Percentiles rank a stretch among this genome's conserved stretches.
Evolutionary conservation across 2,888 invertebrate genomes (phyloP).

Genomic region (Melanostoma scalare): DNA sequence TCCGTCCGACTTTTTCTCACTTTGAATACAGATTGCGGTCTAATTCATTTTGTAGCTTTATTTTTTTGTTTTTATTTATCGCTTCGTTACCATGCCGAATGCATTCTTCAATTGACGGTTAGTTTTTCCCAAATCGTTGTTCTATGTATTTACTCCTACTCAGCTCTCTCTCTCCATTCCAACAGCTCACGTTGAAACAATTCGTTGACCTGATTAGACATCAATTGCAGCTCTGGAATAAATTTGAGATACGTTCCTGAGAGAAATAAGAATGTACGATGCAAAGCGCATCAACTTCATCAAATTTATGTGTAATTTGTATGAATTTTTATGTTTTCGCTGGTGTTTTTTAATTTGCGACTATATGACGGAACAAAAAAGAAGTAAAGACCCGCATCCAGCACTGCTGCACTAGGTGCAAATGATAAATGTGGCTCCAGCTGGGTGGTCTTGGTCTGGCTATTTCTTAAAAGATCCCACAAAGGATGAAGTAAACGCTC

Average conservation of each 20-base stretch:
- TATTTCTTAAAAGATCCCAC: neutral
- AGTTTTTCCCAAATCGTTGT: slow-evolving; percentile 45
- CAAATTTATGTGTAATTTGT: slow-evolving; percentile 53
- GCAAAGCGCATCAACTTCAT: slow-evolving; percentile 34
- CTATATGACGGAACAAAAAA: neutral
- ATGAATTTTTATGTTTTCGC: slow-evolving; percentile 28
- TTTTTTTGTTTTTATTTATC: too few species aligned
- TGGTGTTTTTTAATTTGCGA: slow-evolving; percentile 26
- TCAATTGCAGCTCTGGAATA: slow-evolving; percentile 32
- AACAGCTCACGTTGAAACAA: slow-evolving; percentile 32
- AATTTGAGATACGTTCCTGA: slow-evolving; percentile 26
- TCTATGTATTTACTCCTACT: slow-evolving; percentile 1
- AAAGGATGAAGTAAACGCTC: slow-evolving; percentile 14
- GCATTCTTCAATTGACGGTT: slow-evolving; percentile 31
- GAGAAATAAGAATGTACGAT: slow-evolving; percentile 19
- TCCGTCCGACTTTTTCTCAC: slow-evolving; percentile 36
- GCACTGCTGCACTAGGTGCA: neutral
- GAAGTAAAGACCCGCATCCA: slow-evolving; percentile 7
- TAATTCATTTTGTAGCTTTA: slow-evolving; percentile 25
- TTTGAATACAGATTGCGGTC: slow-evolving; percentile 66
- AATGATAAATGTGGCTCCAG: slow-evolving; percentile 62
- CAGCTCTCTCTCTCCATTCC: neutral
- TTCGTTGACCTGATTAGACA: slow-evolving; percentile 63
- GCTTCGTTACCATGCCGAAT: slow-evolving; percentile 22
- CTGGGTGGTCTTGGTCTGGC: slow-evolving; percentile 55